These are phyloP conservation scores for Rhinatrema bivittatum DNA, from an alignment of 2,797 vertebrate genomes.

Conservation along the genomic window DNA sequence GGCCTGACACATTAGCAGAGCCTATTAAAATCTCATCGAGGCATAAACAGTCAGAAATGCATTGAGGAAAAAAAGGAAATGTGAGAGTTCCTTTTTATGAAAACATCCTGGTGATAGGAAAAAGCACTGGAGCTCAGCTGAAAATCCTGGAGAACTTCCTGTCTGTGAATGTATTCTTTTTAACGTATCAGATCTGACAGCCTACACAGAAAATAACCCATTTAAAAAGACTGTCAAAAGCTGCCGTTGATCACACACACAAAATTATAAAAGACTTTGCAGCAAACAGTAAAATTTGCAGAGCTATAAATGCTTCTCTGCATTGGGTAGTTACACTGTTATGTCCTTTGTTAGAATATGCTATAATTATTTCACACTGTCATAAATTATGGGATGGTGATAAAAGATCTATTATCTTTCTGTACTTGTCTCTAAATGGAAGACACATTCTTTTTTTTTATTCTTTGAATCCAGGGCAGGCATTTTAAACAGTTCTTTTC, in stretches of 20 bases:
- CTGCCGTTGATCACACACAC: slow-evolving; percentile 24
- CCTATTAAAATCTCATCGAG: no score
- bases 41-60: no score
- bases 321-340: slow-evolving; percentile 1
- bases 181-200: slow-evolving; percentile 21
- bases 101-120: slow-evolving; percentile 4
- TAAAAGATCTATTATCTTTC: background rate
- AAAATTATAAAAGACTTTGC: slow-evolving; percentile 16
- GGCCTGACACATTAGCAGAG: no score
- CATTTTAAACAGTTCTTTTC: no score
- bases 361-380: background rate
- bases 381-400: background rate
- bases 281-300: slow-evolving; percentile 10
- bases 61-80: no score
- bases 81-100: no score
- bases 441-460: background rate
- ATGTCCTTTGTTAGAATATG: background rate
- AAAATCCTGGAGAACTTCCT: slow-evolving; percentile 16
- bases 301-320: background rate
- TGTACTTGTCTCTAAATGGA: background rate
- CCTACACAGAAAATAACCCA: slow-evolving; percentile 9
- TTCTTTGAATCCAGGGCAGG: background rate
- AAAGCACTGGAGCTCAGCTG: background rate
- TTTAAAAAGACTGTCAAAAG: slow-evolving; percentile 18
- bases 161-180: slow-evolving; percentile 15